These are phyloP conservation scores for Terebella lapidaria DNA, from an alignment of 2,888 invertebrate genomes.

Conservation along the genomic window DNA sequence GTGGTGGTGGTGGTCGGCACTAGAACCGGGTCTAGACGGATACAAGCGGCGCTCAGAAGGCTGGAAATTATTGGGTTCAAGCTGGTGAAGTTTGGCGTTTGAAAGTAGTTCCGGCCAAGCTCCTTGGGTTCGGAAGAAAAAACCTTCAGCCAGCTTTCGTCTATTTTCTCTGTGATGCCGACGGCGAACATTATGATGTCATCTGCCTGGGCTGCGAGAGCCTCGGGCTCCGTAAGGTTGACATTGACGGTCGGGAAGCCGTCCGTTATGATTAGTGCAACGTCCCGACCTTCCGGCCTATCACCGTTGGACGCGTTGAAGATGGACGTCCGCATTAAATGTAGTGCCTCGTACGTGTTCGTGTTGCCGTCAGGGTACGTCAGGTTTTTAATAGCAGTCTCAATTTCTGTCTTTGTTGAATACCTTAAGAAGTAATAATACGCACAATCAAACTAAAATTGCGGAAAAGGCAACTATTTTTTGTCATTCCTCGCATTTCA, in stretches of 20 bases:
- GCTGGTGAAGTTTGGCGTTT: constrained; percentile 7
- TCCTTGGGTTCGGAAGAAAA: background rate
- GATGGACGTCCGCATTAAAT: background rate
- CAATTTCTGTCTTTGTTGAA: background rate
- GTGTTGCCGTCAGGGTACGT: constrained; percentile 1
- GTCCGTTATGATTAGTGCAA: background rate
- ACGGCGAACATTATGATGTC: constrained; percentile 1
- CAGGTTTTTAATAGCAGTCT: background rate
- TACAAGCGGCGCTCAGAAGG: background rate
- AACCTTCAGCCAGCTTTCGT: background rate
- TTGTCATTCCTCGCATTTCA: too few species aligned
- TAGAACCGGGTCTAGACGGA: background rate
- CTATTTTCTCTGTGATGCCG: background rate
- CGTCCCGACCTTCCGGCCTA: background rate
- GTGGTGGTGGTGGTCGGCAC: background rate
- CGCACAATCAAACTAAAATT: too few species aligned
- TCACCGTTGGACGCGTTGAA: background rate
- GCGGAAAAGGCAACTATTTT: too few species aligned
- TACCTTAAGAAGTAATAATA: background rate
- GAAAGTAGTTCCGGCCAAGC: background rate
- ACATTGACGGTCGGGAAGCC: background rate
- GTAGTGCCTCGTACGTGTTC: background rate
- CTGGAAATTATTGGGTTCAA: background rate
- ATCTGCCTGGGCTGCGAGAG: background rate
- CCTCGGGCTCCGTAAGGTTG: background rate